Conservation (phyloP, 2,888 invertebrate genomes). For the Drosophila vallismaia region DNA sequence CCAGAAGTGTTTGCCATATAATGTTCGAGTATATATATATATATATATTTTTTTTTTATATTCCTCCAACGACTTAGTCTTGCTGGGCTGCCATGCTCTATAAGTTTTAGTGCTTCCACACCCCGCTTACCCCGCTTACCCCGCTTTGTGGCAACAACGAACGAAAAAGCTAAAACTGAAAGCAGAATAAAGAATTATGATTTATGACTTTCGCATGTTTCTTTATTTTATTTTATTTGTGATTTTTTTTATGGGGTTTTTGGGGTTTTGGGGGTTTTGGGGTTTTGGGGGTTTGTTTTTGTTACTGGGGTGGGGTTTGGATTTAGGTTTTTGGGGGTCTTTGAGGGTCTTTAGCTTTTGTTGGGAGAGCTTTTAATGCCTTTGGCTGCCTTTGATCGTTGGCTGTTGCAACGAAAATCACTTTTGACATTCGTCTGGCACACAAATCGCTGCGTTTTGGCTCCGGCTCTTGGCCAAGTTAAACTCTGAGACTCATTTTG, state of each 20-base stretch:
- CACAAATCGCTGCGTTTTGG: conserved; percentile 40
- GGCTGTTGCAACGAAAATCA: conserved; percentile 64
- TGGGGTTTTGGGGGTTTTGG: neutral
- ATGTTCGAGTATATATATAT: neutral
- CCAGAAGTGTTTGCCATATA: conserved; percentile 43
- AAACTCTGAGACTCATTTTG: conserved; percentile 48
- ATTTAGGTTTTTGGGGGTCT: conserved; percentile 4
- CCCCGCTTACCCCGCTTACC: conserved; percentile 24
- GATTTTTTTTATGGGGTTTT: conserved; percentile 8
- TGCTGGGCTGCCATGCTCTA: conserved; percentile 52
- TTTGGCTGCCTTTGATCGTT: conserved; percentile 59
- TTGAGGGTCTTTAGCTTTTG: conserved; percentile 28
- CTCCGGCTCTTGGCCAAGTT: conserved; percentile 15
- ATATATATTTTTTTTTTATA: neutral
- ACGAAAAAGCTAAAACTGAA: conserved; percentile 18
- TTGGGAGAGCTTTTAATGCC: conserved; percentile 60
- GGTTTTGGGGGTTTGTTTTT: conserved; percentile 3
- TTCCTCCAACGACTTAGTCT: conserved; percentile 9
- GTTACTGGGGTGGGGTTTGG: conserved; percentile 6
- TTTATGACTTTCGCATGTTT: conserved; percentile 78
- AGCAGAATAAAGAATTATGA: conserved; percentile 76
- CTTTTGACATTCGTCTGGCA: conserved; percentile 66
- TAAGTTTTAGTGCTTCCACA: conserved; percentile 61
- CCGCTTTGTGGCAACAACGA: conserved; percentile 51
- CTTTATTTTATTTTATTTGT: conserved; percentile 30